A percentile compares a stretch with the other conserved stretches of the same genome.
Evolutionary conservation across 1,140 invertebrate species (phyloP).

Genomic region (Helicoverpa zea): DNA sequence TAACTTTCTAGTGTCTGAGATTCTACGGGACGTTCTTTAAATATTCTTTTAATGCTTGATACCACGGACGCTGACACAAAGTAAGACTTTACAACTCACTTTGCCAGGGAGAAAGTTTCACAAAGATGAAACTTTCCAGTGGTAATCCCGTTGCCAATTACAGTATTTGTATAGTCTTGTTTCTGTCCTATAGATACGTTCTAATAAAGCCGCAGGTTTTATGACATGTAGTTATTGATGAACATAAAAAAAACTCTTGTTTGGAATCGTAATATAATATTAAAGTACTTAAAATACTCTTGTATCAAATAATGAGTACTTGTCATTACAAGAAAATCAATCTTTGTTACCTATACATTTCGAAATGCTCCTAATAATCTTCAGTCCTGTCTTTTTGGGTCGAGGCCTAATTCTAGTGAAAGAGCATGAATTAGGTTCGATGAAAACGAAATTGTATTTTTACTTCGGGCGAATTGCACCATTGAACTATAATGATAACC

Average conservation of each 20-base stretch:
- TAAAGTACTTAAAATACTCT: background rate
- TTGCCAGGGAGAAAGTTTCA: background rate
- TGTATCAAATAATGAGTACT: background rate
- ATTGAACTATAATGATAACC: too few species aligned
- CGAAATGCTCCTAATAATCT: too few species aligned
- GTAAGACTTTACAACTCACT: background rate
- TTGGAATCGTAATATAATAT: too few species aligned
- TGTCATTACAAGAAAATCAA: background rate
- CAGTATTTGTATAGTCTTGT: background rate
- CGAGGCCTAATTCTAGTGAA: too few species aligned
- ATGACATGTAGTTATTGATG: background rate
- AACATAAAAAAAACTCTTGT: background rate
- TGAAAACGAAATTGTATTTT: too few species aligned
- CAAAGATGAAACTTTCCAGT: slow-evolving; percentile 6
- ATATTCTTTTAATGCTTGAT: slow-evolving; percentile 13
- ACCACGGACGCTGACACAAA: background rate
- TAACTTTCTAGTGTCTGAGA: background rate
- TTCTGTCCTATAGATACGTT: too few species aligned
- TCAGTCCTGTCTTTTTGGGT: too few species aligned
- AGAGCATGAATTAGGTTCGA: too few species aligned
- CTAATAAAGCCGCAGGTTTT: background rate
- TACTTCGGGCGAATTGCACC: too few species aligned
- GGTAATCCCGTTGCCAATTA: background rate
- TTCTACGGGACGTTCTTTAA: background rate
- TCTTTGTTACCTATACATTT: background rate